phyloP scores from a whole-genome alignment of 2,113 vertebrate species.

The Irena cyanogastra region DNA sequence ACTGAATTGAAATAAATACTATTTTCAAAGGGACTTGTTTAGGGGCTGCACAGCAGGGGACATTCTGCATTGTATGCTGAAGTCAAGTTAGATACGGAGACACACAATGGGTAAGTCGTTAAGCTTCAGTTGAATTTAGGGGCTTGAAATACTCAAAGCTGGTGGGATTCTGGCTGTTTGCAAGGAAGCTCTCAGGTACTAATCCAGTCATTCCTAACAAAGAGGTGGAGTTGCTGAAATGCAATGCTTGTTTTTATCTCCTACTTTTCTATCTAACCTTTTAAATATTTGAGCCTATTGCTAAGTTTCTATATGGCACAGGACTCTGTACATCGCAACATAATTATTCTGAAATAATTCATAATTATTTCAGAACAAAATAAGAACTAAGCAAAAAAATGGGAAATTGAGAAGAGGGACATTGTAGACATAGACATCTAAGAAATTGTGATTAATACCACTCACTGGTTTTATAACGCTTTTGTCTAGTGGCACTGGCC shows the following conservation, averaged over 20 bases:
- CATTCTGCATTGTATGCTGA: neutral
- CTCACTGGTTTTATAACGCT: slow-evolving; percentile 23
- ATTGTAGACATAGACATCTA: neutral
- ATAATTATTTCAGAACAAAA: neutral
- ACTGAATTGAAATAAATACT: neutral
- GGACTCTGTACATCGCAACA: neutral
- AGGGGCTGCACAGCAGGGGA: neutral
- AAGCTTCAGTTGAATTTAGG: neutral
- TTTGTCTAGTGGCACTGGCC: slow-evolving; percentile 62
- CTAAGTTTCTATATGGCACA: neutral
- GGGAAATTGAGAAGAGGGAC: neutral
- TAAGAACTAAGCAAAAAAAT: neutral
- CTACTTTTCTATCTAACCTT: neutral
- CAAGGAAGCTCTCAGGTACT: neutral
- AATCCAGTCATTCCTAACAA: neutral
- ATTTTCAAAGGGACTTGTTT: neutral
- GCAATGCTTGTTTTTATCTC: neutral
- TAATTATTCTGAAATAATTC: neutral
- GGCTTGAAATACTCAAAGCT: neutral
- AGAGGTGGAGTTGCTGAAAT: neutral
- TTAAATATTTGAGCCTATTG: neutral
- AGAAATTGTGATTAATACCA: slow-evolving; percentile 56
- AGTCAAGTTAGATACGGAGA: neutral
- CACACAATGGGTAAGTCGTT: neutral
- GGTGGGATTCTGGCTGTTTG: neutral